Percentiles rank a stretch among this genome's conserved stretches.
These are phyloP conservation scores for Mirza zaza DNA, from an alignment of 2,113 vertebrate genomes.

Conservation along the genomic window DNA sequence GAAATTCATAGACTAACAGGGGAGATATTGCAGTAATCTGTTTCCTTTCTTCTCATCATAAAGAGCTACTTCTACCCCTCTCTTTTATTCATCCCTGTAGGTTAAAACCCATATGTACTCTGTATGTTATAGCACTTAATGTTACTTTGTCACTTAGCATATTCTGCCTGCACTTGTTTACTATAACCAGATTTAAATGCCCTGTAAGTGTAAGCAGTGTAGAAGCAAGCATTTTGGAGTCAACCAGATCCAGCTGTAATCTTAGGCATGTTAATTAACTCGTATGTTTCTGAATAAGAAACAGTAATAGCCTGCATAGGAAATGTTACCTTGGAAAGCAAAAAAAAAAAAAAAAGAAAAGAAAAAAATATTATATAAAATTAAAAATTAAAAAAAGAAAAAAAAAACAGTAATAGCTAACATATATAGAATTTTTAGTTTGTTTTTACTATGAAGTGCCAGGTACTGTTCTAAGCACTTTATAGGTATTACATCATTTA, in stretches of 20 bases:
- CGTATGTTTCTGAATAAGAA: not conserved
- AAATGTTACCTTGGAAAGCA: no score
- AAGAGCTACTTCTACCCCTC: not conserved
- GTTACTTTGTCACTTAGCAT: not conserved
- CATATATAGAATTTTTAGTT: not conserved
- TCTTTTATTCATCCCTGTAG: not conserved
- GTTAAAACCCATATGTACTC: not conserved
- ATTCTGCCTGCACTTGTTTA: slow-evolving; percentile 30
- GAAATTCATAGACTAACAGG: not conserved
- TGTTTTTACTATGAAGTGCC: not conserved
- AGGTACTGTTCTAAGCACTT: slow-evolving; percentile 29
- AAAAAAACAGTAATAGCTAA: not conserved
- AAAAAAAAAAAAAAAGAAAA: no score
- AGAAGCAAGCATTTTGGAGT: not conserved
- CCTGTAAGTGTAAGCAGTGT: not conserved
- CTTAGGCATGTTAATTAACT: slow-evolving; percentile 1
- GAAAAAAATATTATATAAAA: no score
- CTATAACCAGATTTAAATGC: not conserved
- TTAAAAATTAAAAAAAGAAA: no score
- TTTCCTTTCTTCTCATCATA: slow-evolving; percentile 13
- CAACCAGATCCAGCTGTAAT: not conserved
- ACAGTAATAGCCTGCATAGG: not conserved
- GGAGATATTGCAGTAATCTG: not conserved
- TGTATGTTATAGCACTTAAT: not conserved
- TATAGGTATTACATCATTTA: slow-evolving; percentile 8